These are phyloP conservation scores for Mus minutoides DNA, from an alignment of 2,797 vertebrate genomes.

Conservation along the genomic window DNA sequence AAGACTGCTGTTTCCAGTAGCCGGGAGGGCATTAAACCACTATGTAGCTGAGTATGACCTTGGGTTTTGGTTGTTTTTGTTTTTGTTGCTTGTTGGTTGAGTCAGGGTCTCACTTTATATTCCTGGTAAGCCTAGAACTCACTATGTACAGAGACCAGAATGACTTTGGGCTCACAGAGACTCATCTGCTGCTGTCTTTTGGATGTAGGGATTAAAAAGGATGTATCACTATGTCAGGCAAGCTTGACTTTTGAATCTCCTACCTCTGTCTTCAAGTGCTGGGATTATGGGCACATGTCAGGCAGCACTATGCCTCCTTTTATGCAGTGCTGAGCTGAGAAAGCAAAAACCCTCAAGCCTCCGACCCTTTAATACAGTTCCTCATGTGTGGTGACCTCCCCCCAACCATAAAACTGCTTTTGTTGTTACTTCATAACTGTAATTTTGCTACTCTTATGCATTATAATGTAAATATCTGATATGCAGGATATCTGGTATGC, in stretches of 20 bases:
- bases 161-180: neutral
- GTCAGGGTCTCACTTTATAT: neutral
- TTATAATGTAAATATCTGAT: neutral
- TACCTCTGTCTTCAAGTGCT: too few relatives aligned
- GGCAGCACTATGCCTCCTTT: neutral
- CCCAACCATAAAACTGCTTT: neutral
- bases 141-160: neutral
- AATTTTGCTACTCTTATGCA: neutral
- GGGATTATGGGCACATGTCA: too few relatives aligned
- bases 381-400: neutral
- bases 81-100: neutral
- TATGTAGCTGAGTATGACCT: neutral
- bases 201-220: neutral
- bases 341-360: neutral
- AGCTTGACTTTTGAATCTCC: neutral
- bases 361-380: neutral
- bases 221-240: neutral
- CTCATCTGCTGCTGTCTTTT: neutral
- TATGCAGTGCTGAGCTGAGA: neutral
- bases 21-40: neutral
- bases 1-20: neutral
- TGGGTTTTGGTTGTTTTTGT: neutral
- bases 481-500: neutral
- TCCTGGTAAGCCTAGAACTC: neutral
- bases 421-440: neutral